These are phyloP conservation scores for Tromatobia lineatoria DNA, from an alignment of 2,888 invertebrate genomes.

Conservation along the genomic window DNA sequence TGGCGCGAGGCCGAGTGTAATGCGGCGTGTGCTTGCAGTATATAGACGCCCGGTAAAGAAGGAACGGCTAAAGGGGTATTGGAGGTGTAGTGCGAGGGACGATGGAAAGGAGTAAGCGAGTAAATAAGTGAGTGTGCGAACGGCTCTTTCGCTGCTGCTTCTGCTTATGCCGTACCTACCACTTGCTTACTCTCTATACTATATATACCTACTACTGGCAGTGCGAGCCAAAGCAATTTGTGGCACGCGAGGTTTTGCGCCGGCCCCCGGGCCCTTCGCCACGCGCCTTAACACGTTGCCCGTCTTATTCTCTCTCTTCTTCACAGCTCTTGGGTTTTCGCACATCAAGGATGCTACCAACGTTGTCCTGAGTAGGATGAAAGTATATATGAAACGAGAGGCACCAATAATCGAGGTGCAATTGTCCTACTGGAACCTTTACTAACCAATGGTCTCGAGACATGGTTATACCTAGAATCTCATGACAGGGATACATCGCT, in stretches of 20 bases:
- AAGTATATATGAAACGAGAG: constrained; percentile 8
- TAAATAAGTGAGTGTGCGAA: constrained; percentile 78
- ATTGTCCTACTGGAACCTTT: constrained; percentile 1
- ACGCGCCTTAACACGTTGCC: constrained; percentile 75
- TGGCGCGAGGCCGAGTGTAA: constrained; percentile 68
- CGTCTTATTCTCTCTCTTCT: constrained; percentile 42
- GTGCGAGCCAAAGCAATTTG: constrained; percentile 80
- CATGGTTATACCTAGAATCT: constrained; percentile 42
- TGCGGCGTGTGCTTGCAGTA: constrained; percentile 62
- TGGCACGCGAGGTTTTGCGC: constrained; percentile 82
- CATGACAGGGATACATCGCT: constrained; percentile 24
- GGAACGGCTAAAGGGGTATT: constrained; percentile 49
- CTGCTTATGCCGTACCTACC: constrained; percentile 59
- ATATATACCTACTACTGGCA: constrained; percentile 64
- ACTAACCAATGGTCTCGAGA: background rate
- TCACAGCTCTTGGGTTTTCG: constrained; percentile 14
- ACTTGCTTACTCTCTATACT: constrained; percentile 50
- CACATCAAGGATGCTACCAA: constrained; percentile 30
- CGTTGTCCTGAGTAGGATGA: constrained; percentile 11
- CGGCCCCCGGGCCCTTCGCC: constrained; percentile 74
- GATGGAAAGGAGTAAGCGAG: constrained; percentile 71
- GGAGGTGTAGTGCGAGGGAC: constrained; percentile 47
- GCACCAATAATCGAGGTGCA: background rate
- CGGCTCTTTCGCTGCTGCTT: constrained; percentile 66
- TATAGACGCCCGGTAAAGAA: constrained; percentile 47